Evolutionary conservation across 1,140 invertebrate genomes (phyloP), one percentile per base, ranked within the genome.

Genomic region (Solen grandis): DNA sequence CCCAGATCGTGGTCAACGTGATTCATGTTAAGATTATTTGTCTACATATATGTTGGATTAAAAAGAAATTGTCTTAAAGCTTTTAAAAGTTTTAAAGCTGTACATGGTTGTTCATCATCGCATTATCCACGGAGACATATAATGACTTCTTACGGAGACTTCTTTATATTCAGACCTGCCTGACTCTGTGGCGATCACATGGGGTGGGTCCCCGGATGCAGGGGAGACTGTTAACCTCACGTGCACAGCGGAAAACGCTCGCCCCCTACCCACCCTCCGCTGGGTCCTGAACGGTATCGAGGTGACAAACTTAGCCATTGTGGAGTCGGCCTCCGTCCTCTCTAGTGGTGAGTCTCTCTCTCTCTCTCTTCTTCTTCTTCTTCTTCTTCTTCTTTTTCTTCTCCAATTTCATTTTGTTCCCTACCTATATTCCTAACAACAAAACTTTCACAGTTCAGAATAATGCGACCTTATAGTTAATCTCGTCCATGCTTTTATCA

Each of bases 211-310:
- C n/a, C 66, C 77, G 5, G 54, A 72, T 36, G 60, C 33, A 4
- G 77, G 77, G 19, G 59, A 63, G 57, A 72, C 68, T 14, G 66
- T 72, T 8, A 80, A 80, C 57, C 33, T 80, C 1, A 80, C 77
- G 2, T 80, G 77, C 57, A 80, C 50, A 29, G 77, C 46, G 2
- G 65, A 19, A 38, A 80, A 80, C 35, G 60, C 54, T 10, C 41
- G 68, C 25, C 77, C 77, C 22, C 33, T 55, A 16, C 68, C 77
- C 0, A 52, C 55, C 16, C 27, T 80, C 2, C 25, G 46, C 0
- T 80, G 77, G 77, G 13, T 80, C 2, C 33, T 80, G n/a, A 73
- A 73, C 29, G 66, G 68, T 27, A 50, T 80, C 3, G 77, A 80
- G 8, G 31, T 63, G 41, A 72, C 68, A 2, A 35, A 14, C 29